Evolutionary conservation across 1,140 invertebrate genomes (phyloP), one percentile per base, ranked within the genome.

Genomic region (Triops cancriformis): DNA sequence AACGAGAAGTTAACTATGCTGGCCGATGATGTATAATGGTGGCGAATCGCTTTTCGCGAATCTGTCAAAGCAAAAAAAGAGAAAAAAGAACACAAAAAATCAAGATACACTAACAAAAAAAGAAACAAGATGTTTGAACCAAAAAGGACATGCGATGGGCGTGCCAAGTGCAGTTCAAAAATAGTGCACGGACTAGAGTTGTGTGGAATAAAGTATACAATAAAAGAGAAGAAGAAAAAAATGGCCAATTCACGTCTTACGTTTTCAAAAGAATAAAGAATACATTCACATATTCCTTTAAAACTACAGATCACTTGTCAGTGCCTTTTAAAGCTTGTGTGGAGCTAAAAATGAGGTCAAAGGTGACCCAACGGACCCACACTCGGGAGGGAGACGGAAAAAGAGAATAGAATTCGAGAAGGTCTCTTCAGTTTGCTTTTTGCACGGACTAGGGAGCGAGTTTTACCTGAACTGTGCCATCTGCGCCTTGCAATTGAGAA

Each of bases 401-500:
- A 74, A 11, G 28, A 23, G 73, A 74, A 76, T 43, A 51, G n/a
- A 26, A 18, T 37, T 4, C 31, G 7, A 37, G 31, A 37, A 37
- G 31, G 2, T 37, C 2, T 37, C 31, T 37, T 37, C 7, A 2
- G 31, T 75, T 43, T 43, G n/a, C 11, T 42, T 51, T 51, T 26
- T 27, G 18, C 12, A 64, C 18, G 43, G 75, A 26, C 7, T 64
- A 77, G 51, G 41, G 31, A 64, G 51, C 51, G 18, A 64, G 51
- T 26, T 74, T 72, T 81, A 93, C 93, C 84, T 89, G 88, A 82
- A 94, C 91, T 28, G 91, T 91, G 31, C 80, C 79, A 81, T 92
- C 90, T 82, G 89, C 90, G n/a, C 88, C 86, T 82, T 92, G 90
- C 75, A 93, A 87, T 82, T 90, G 89, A 84, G 94, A 92, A 82